Base-by-base conservation (phyloP, 2,888 invertebrate species). In the Cheilosia impressa region DNA sequence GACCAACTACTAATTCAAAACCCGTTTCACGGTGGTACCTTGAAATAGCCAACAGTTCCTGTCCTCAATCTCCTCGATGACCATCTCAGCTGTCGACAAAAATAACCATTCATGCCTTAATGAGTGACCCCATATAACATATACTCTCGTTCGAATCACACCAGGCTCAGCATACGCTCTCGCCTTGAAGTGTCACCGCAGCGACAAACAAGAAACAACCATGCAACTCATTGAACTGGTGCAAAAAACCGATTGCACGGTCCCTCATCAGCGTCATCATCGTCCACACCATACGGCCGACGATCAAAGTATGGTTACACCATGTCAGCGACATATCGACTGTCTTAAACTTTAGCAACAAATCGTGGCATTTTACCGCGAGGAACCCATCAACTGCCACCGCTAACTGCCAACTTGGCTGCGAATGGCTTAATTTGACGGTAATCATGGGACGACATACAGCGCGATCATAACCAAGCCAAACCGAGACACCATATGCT, bases 381-480 rank as follows among this genome's bases (percentile, higher is more conserved):
- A 38, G 47, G 34, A 50, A 2, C 66, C 50, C 65, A 66, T 72
- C 73, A 80, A 73, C 47, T 66, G 66, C 66, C 80, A 80, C 53
- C 53, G 52, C 71, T 72, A 66, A 72, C 72, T 79, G 72, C 72
- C 72, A 71, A 58, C 65, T 41, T 58, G 13, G 27, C 62, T 55
- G 50, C 17, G 50, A 80, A 80, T 80, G 75, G 68, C 80, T 80
- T 75, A 80, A 80, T 80, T 80, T 80, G 68, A 75, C 73, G 75
- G 52, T 65, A 60, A 19, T 60, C 62, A 50, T 47, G 53, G 22
- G 27, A 66, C 60, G 53, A 52, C 66, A 66, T 68, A 55, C 65
- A 38, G 68, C 43, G 63, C 43, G 75, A 69, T 69, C 75, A 81
- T 75, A 81, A 75, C 72, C 57, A 17, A 24, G 27, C 60, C 10